Base-by-base conservation (phyloP, 2,888 invertebrate species). In the Colletes collaris region DNA sequence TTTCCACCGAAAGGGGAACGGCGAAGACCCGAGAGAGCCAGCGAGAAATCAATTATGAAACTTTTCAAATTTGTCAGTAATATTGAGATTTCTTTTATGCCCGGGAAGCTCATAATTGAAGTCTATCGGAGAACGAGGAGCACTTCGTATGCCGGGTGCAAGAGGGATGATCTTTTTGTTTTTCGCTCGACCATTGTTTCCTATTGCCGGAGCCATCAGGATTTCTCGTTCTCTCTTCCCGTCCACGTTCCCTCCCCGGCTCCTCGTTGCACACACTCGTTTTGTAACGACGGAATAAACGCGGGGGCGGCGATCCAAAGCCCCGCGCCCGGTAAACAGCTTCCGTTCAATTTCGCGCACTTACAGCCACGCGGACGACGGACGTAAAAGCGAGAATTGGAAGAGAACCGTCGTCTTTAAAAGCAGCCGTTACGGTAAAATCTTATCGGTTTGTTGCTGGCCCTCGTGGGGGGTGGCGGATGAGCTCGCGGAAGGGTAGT, bases 21-120 rank as follows among this genome's bases (percentile, higher is more conserved):
- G 67, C 59, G 40, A 53, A 50, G 67, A 70, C 4, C 66, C 63
- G 79, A 68, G 63, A 72, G 79, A 79, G 77, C 65, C 83, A 83
- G 84, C 79, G 89, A 91, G 89, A 89, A 92, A 92, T 92, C 92
- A 92, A 92, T 92, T 92, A 92, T 90, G 89, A 89, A 92, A 93
- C 91, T 92, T 92, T 92, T 92, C 92, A 91, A 92, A 92, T 92
- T 92, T 92, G 91, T 91, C 92, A 91, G 92, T 91, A 92, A 92
- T 92, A 92, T 92, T 92, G 92, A 92, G 92, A 92, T 92, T 92
- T 92, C 92, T 92, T 92, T 92, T 90, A 92, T 91, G 87, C 90
- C 81, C 80, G 72, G 83, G 84, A 88, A 90, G 90, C 90, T 92
- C 91, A 90, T 92, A 91, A 91, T 92, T 92, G 92, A 92, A 92